These are phyloP conservation scores for Diglossa cyanea DNA, from an alignment of 2,797 vertebrate species.

Conservation along the genomic window DNA sequence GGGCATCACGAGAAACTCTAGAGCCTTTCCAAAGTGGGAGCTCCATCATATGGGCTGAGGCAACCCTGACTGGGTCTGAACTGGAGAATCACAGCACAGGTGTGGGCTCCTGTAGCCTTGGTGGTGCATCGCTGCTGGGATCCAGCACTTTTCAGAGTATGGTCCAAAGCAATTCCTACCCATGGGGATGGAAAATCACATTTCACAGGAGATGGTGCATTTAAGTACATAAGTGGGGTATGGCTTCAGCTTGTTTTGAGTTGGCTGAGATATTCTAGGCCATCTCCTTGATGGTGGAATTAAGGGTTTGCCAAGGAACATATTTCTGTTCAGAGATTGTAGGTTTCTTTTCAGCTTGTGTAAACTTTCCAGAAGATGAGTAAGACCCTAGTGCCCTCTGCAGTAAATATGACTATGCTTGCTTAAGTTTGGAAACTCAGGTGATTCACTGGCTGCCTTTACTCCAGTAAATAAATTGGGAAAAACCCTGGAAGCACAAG, in stretches of 20 bases:
- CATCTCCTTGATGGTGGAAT: background rate
- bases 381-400: background rate
- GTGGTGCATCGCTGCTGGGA: background rate
- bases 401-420: background rate
- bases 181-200: rapidly evolving
- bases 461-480: background rate
- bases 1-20: background rate
- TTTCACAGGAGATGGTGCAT: background rate
- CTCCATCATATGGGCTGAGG: rapidly evolving
- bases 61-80: background rate
- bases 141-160: rapidly evolving
- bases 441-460: background rate
- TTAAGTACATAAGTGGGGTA: background rate
- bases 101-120: rapidly evolving
- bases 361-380: background rate
- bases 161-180: background rate
- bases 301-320: background rate
- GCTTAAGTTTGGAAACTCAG: background rate
- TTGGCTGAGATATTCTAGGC: background rate
- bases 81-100: rapidly evolving
- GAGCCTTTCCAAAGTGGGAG: background rate
- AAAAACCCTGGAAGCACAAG: background rate
- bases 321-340: background rate
- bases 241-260: background rate
- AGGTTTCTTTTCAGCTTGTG: background rate